Evolutionary conservation across 2,888 invertebrate genomes (phyloP).

Genomic region (Limulus polyphemus): DNA sequence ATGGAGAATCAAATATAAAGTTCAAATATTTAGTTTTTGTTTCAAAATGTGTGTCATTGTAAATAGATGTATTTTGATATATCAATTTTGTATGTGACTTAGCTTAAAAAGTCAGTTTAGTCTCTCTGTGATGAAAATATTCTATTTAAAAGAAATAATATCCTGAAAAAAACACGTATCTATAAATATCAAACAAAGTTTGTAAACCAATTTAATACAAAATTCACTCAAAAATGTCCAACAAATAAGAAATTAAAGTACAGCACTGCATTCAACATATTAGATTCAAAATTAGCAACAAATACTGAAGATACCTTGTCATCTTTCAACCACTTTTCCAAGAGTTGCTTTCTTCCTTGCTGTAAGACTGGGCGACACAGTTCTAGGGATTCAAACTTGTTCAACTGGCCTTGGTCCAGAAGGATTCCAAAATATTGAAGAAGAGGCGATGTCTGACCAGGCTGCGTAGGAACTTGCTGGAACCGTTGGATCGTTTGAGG

Average conservation of each 20-base stretch:
- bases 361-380: conserved; percentile 90
- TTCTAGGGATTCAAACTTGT: conserved; percentile 97
- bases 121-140: not conserved
- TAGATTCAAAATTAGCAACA: too few species aligned
- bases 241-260: too few species aligned
- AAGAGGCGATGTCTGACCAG: conserved; percentile 89
- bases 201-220: too few species aligned
- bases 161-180: not conserved
- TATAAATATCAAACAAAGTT: too few species aligned
- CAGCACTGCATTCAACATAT: too few species aligned
- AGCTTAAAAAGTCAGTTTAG: too few species aligned
- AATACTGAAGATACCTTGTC: conserved; percentile 51
- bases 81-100: too few species aligned
- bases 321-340: conserved; percentile 98
- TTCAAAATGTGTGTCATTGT: too few species aligned
- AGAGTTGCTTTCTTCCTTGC: conserved; percentile 85
- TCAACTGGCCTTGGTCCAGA: conserved; percentile 91
- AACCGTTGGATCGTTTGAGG: conserved; percentile 97
- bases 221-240: too few species aligned
- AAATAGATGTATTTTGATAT: too few species aligned
- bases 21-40: too few species aligned
- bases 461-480: conserved; percentile 89
- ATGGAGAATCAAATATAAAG: too few species aligned
- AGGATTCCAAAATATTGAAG: conserved; percentile 98
- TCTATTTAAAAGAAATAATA: not conserved